These are phyloP conservation scores for Hypomecis atomaria DNA, from an alignment of 2,888 invertebrate genomes.

Conservation along the genomic window DNA sequence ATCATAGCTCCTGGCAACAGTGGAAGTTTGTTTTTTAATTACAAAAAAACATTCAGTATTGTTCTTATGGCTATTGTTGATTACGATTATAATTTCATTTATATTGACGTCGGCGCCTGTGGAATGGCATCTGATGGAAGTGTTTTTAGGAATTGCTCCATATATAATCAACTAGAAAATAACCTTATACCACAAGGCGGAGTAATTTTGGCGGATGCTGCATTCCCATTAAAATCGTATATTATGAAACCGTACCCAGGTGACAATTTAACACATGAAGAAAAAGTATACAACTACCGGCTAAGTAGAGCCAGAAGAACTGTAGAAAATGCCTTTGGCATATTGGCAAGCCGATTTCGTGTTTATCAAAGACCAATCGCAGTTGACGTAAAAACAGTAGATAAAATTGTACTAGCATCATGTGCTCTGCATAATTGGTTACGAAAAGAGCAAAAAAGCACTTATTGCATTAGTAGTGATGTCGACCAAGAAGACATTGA, in stretches of 20 bases:
- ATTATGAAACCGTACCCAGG: slow-evolving; percentile 26
- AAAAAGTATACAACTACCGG: slow-evolving; percentile 37
- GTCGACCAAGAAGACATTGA: slow-evolving; percentile 30
- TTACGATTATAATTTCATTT: slow-evolving; percentile 33
- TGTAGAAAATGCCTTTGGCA: slow-evolving; percentile 39
- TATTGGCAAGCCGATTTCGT: slow-evolving; percentile 28
- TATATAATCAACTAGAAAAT: slow-evolving; percentile 31
- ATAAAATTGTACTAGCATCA: slow-evolving; percentile 32
- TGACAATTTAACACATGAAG: slow-evolving; percentile 19
- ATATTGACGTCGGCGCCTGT: slow-evolving; percentile 34
- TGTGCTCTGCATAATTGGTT: slow-evolving; percentile 36
- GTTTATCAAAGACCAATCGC: slow-evolving; percentile 31
- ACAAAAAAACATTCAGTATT: slow-evolving; percentile 34
- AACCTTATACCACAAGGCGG: slow-evolving; percentile 29
- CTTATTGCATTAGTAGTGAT: slow-evolving; percentile 32
- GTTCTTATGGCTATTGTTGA: slow-evolving; percentile 34
- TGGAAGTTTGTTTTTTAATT: slow-evolving; percentile 30
- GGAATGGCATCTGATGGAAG: slow-evolving; percentile 36
- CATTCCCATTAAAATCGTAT: slow-evolving; percentile 1
- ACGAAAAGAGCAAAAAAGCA: slow-evolving; percentile 24
- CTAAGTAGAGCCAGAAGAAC: slow-evolving; percentile 34
- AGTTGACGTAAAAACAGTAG: slow-evolving; percentile 28
- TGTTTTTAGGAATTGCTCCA: slow-evolving; percentile 32
- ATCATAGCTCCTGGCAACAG: slow-evolving; percentile 29
- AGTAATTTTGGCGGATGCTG: slow-evolving; percentile 33